Evolutionary conservation across 2,888 invertebrate species (phyloP), one percentile per base, ranked within the genome.

Genomic region (Philereme transversata): DNA sequence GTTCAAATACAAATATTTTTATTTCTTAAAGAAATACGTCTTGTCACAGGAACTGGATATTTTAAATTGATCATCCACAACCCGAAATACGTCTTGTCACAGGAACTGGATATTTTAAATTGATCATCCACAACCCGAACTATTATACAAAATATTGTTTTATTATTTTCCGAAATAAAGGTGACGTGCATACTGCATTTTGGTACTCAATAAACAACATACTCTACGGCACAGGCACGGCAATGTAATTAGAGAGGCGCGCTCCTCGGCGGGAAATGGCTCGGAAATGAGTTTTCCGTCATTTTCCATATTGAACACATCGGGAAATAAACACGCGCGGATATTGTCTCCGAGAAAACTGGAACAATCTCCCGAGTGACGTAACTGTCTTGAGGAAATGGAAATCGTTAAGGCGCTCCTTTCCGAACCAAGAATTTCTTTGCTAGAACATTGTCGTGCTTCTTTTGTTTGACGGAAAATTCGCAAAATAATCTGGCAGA

Each of bases 271-370:
- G 75, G 91, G 90, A 90, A 87, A 90, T 88, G 80, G 77, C 76
- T 75, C 73, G 81, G 92, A 90, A 89, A 92, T 91, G 83, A 87
- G 81, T 83, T 86, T 89, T 83, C 84, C 77, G 86, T 87, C 88
- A 81, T 83, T 86, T 89, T 83, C 84, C 77, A 87, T 87, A 88
- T 87, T 86, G 84, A 85, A 90, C 84, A 88, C 70, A 73, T 60
- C 72, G 82, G 90, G 88, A 90, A 91, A 88, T 85, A 90, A 90
- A 90, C 84, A 90, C 69, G 70, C 76, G 72, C 83, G 86, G 87
- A 90, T 90, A 89, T 91, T 90, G 88, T 85, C 82, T 81, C 61
- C 65, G 75, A 72, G 73, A 70, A 66, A 64, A 65, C 54, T 67
- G 57, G 69, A 73, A 78, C 82, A 82, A 83, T 85, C 83, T 84